phyloP scores from a whole-genome alignment of 1,140 invertebrate genomes.

The Ridgeia piscesae region DNA sequence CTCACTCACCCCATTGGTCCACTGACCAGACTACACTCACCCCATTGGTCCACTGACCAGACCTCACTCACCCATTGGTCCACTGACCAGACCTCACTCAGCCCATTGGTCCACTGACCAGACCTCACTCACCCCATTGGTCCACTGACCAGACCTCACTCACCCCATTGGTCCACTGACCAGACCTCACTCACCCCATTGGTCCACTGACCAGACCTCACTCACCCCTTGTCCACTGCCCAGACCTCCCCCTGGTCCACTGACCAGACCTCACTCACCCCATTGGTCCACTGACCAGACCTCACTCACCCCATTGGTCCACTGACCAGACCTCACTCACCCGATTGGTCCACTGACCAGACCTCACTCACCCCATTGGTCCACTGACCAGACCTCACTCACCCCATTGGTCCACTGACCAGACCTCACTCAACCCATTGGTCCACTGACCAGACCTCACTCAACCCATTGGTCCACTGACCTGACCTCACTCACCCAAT shows the following conservation, averaged over 20 bases:
- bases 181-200: constrained; percentile 75
- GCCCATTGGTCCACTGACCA: constrained; percentile 81
- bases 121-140: constrained; percentile 78
- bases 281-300: constrained; percentile 74
- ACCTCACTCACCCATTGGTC: constrained; percentile 69
- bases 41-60: constrained; percentile 78
- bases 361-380: constrained; percentile 80
- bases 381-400: constrained; percentile 58
- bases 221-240: no score
- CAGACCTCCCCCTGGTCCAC: no score
- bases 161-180: constrained; percentile 84
- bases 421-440: constrained; percentile 75
- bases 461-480: constrained; percentile 85
- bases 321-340: constrained; percentile 60
- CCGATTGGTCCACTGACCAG: constrained; percentile 78
- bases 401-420: constrained; percentile 83
- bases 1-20: constrained; percentile 85
- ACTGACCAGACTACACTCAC: constrained; percentile 60
- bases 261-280: constrained; percentile 63
- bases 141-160: constrained; percentile 60
- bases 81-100: constrained; percentile 56
- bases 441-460: constrained; percentile 63
- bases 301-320: constrained; percentile 85
- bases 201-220: constrained; percentile 62
- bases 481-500: constrained; percentile 72